Conservation (phyloP, 2,113 vertebrate species). For the Tragelaphus buxtoni region DNA sequence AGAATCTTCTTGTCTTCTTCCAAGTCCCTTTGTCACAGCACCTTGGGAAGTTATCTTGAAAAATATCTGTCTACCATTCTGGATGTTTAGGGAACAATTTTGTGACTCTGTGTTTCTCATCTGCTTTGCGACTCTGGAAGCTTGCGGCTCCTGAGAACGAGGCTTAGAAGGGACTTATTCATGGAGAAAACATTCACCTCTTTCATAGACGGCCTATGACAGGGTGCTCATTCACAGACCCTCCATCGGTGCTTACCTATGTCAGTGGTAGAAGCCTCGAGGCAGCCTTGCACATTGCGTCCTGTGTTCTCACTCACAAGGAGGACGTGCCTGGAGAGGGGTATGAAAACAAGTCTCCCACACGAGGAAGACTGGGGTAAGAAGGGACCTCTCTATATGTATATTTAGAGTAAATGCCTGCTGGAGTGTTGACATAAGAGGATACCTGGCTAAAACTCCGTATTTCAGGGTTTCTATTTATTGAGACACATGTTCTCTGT, state of each 20-base stretch:
- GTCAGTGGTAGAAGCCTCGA: neutral
- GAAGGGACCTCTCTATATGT: accelerated
- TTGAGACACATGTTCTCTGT: neutral
- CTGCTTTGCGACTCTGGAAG: neutral
- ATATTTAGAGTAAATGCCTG: neutral
- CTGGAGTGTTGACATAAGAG: neutral
- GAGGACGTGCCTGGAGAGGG: neutral
- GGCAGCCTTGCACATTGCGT: neutral
- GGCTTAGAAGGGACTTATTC: slow-evolving; percentile 12
- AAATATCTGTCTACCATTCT: neutral
- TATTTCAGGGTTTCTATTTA: neutral
- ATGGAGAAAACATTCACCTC: slow-evolving; percentile 24
- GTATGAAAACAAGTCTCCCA: neutral
- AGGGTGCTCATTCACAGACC: neutral
- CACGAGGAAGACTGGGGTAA: neutral
- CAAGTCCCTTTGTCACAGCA: slow-evolving; percentile 10
- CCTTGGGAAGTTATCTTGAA: neutral
- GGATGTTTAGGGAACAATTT: neutral
- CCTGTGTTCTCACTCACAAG: neutral
- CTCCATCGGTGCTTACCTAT: neutral
- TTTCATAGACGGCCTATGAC: neutral
- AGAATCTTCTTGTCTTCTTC: neutral
- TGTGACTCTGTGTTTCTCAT: neutral
- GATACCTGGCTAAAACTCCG: neutral
- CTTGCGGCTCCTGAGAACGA: neutral